Conservation (phyloP, 2,113 vertebrate genomes). For the Camelus bactrianus region DNA sequence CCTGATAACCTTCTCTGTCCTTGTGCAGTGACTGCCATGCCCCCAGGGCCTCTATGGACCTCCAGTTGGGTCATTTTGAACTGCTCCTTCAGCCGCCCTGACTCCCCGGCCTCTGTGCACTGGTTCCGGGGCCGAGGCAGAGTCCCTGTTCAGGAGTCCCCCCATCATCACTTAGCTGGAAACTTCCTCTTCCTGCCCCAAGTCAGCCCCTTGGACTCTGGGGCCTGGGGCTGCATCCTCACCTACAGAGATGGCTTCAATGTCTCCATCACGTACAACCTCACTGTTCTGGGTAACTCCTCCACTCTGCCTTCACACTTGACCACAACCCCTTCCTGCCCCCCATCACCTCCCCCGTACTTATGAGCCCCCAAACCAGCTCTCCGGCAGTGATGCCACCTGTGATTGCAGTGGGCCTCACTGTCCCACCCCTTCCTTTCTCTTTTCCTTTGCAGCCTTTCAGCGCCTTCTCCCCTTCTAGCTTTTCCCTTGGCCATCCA, state of each 20-base stretch:
- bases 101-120: constrained; percentile 72
- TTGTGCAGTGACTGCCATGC: constrained; percentile 81
- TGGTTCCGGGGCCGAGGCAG: constrained; percentile 77
- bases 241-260: constrained; percentile 82
- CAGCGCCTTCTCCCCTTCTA: not conserved
- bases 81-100: constrained; percentile 86
- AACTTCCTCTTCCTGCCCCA: constrained; percentile 76
- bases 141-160: constrained; percentile 47
- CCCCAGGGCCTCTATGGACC: constrained; percentile 69
- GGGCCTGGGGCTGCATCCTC: constrained; percentile 85
- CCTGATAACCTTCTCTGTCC: not conserved
- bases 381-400: not conserved
- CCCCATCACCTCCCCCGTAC: not conserved
- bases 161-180: constrained; percentile 45
- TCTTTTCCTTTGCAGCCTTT: not conserved
- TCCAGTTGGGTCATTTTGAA: constrained; percentile 70
- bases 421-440: not conserved
- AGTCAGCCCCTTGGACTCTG: constrained; percentile 74
- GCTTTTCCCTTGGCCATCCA: not conserved
- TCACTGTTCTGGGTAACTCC: constrained; percentile 85
- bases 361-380: not conserved
- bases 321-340: constrained; percentile 62
- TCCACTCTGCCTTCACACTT: not conserved
- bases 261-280: constrained; percentile 69
- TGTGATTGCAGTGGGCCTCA: not conserved